These are phyloP conservation scores for Lates calcarifer DNA, from an alignment of 2,113 vertebrate genomes.

Conservation along the genomic window DNA sequence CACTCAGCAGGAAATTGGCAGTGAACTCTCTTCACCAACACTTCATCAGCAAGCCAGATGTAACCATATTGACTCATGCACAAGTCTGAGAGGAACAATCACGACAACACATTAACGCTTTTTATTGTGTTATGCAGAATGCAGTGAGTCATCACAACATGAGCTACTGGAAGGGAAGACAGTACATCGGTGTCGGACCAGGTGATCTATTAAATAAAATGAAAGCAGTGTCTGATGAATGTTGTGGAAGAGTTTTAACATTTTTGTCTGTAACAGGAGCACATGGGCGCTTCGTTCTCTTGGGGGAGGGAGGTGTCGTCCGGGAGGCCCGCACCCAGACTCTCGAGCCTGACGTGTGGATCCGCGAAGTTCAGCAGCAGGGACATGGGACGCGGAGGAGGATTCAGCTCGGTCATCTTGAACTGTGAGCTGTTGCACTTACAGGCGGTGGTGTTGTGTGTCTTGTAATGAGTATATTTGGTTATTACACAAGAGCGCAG, in stretches of 20 bases:
- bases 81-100: not conserved
- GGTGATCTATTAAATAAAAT: slow-evolving; percentile 78
- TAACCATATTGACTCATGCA: not conserved
- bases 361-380: slow-evolving; percentile 87
- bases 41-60: slow-evolving; percentile 5
- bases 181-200: slow-evolving; percentile 94
- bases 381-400: slow-evolving; percentile 91
- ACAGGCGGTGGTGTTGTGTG: not conserved
- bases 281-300: slow-evolving; percentile 88
- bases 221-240: not conserved
- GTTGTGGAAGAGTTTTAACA: not conserved
- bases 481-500: not conserved
- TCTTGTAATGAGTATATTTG: not conserved
- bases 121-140: slow-evolving; percentile 79
- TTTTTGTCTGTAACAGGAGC: slow-evolving; percentile 84
- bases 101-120: not conserved
- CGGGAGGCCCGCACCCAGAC: slow-evolving; percentile 95
- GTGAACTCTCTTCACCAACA: not conserved
- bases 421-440: slow-evolving; percentile 85
- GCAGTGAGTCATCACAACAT: slow-evolving; percentile 91
- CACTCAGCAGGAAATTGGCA: too few relatives aligned
- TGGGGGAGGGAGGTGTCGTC: slow-evolving; percentile 68
- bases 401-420: slow-evolving; percentile 78
- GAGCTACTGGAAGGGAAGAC: slow-evolving; percentile 90
- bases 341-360: slow-evolving; percentile 90